Percentiles rank a stretch among this genome's conserved stretches.
Evolutionary conservation across 2,797 vertebrate genomes (phyloP).

Genomic region (Avahi laniger): DNA sequence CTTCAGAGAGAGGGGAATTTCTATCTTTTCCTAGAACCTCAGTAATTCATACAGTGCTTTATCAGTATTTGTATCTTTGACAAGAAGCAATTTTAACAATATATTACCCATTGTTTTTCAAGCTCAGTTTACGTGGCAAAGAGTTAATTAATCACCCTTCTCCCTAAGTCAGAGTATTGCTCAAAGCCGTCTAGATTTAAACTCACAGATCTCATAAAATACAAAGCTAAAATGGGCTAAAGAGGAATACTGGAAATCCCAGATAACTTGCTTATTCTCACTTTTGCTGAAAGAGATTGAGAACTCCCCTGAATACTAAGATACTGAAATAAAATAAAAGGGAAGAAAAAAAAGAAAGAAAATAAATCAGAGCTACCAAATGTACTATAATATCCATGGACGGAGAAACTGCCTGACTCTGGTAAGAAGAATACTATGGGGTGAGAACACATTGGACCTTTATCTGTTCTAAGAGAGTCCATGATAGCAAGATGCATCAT

Average conservation of each 20-base stretch:
- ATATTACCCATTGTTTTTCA: background rate
- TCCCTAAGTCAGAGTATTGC: background rate
- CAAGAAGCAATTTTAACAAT: background rate
- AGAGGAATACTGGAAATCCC: background rate
- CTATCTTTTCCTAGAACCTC: background rate
- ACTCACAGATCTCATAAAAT: background rate
- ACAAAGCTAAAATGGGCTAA: background rate
- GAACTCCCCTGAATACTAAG: background rate
- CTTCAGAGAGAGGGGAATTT: background rate
- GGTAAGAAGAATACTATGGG: background rate
- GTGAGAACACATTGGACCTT: background rate
- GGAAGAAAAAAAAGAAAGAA: background rate
- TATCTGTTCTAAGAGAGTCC: background rate
- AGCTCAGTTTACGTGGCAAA: background rate
- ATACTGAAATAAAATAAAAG: background rate
- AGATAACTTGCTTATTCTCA: background rate
- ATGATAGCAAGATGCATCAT: background rate
- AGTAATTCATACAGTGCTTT: background rate
- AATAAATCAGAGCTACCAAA: background rate
- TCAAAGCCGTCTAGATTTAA: background rate
- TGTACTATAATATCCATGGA: background rate
- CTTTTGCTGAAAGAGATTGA: background rate
- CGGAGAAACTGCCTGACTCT: background rate
- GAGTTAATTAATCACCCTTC: background rate
- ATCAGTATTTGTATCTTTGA: background rate